A percentile compares a stretch with the other conserved stretches of the same genome.
phyloP scores from a whole-genome alignment of 1,140 invertebrate genomes.

The Charaxes varanes region DNA sequence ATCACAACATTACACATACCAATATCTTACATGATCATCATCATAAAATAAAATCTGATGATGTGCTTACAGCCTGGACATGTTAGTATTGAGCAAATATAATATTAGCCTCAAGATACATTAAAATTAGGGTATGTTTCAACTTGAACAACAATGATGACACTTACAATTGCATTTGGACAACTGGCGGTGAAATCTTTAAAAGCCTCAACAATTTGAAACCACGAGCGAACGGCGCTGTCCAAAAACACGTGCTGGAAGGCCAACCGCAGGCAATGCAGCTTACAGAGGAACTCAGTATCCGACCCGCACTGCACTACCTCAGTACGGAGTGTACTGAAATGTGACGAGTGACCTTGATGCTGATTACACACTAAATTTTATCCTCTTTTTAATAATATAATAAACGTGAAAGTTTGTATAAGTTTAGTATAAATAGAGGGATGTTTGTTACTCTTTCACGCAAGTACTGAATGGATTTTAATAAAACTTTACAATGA shows the following conservation, averaged over 20 bases:
- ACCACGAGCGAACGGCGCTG: slow-evolving; percentile 84
- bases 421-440: too few relatives aligned
- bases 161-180: slow-evolving; percentile 84
- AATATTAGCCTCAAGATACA: too few relatives aligned
- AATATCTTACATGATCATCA: too few relatives aligned
- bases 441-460: too few relatives aligned
- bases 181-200: slow-evolving; percentile 88
- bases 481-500: too few relatives aligned
- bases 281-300: slow-evolving; percentile 94
- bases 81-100: too few relatives aligned
- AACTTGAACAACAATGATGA: background rate
- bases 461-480: too few relatives aligned
- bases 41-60: too few relatives aligned
- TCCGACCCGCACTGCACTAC: slow-evolving; percentile 92
- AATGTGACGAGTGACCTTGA: background rate
- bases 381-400: background rate
- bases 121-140: too few relatives aligned
- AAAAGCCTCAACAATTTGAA: slow-evolving; percentile 88
- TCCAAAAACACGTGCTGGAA: slow-evolving; percentile 88
- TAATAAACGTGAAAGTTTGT: too few relatives aligned
- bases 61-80: too few relatives aligned
- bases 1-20: too few relatives aligned
- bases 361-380: background rate
- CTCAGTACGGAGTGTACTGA: slow-evolving; percentile 85
- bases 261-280: slow-evolving; percentile 91